These are phyloP conservation scores for Agonopterix alstromeriana DNA, from an alignment of 2,888 invertebrate genomes.

Conservation along the genomic window DNA sequence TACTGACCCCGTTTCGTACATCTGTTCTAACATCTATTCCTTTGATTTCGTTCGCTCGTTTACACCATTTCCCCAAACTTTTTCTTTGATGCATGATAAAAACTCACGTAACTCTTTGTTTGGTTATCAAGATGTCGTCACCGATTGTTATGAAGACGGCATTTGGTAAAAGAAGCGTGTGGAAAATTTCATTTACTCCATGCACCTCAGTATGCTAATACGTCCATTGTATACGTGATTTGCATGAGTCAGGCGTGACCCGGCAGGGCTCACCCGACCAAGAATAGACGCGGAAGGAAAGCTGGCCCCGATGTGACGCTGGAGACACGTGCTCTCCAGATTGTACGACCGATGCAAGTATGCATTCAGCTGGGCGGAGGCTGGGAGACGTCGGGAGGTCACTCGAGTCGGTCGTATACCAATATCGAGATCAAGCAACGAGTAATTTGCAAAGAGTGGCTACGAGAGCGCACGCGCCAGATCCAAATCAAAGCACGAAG, in stretches of 20 bases:
- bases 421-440: conserved; percentile 37
- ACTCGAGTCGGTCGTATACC: conserved; percentile 39
- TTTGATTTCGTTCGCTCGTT: conserved; percentile 33
- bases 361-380: neutral
- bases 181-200: conserved; percentile 33
- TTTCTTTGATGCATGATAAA: too few species aligned
- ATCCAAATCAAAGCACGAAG: conserved; percentile 55
- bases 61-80: neutral
- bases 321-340: conserved; percentile 54
- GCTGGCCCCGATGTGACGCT: conserved; percentile 46
- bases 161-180: conserved; percentile 17
- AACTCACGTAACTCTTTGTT: too few species aligned
- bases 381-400: conserved; percentile 17
- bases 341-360: conserved; percentile 29
- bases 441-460: conserved; percentile 44
- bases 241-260: conserved; percentile 62
- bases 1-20: conserved; percentile 59
- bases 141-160: conserved; percentile 20
- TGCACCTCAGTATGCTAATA: conserved; percentile 48
- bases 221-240: conserved; percentile 56
- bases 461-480: conserved; percentile 43
- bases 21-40: conserved; percentile 52
- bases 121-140: conserved; percentile 12
- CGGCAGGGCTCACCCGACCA: conserved; percentile 40
- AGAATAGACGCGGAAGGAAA: conserved; percentile 74